phyloP scores from a whole-genome alignment of 2,797 vertebrate genomes.

The Sebastes alutus region DNA sequence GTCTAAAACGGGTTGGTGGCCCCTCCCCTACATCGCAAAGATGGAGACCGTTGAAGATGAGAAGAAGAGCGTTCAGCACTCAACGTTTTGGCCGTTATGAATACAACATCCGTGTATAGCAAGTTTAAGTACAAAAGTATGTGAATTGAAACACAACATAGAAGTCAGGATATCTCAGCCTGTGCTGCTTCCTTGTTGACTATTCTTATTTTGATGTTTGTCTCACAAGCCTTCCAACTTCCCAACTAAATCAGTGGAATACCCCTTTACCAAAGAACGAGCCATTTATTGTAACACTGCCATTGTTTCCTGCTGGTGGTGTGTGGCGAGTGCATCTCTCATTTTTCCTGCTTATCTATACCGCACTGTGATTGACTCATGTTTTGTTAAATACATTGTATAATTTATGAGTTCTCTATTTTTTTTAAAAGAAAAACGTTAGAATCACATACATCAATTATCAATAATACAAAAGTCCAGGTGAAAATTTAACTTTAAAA shows the following conservation, averaged over 20 bases:
- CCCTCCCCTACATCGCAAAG: no score
- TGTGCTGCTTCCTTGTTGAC: not conserved
- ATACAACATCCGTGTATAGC: no score
- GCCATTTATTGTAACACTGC: not conserved
- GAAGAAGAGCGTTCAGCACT: no score
- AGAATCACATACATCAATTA: not conserved
- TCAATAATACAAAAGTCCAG: not conserved
- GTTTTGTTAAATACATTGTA: not conserved
- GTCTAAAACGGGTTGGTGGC: no score
- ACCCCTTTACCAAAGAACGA: not conserved
- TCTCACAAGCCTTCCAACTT: not conserved
- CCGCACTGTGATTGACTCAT: not conserved
- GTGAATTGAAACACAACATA: not conserved
- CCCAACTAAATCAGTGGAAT: not conserved
- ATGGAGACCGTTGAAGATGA: no score
- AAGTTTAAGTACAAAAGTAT: no score
- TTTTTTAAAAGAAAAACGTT: not conserved
- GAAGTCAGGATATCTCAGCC: not conserved
- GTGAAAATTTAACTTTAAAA: not conserved
- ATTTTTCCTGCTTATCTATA: not conserved
- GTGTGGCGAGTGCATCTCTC: not conserved
- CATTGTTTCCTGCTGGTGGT: not conserved
- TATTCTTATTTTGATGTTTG: not conserved
- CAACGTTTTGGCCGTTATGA: no score
- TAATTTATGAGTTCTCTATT: not conserved